phyloP scores from a whole-genome alignment of 1,140 invertebrate species.

The Streblospio benedicti region DNA sequence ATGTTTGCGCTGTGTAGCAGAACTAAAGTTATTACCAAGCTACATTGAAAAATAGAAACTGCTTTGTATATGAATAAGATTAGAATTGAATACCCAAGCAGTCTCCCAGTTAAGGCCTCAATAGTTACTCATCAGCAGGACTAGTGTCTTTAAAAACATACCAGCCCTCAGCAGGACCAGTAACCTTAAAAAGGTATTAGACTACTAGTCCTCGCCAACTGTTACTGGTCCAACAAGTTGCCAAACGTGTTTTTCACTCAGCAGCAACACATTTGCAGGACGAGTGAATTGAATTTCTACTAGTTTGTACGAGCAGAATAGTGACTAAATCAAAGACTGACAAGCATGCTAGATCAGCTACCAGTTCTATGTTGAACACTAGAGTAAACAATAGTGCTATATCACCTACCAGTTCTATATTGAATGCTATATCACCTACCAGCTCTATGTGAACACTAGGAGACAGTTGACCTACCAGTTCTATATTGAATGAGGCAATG shows the following conservation, averaged over 20 bases:
- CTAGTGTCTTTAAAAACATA: no score
- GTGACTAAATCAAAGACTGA: neutral
- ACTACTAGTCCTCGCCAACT: no score
- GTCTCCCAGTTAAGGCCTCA: no score
- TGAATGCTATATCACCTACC: constrained; percentile 27
- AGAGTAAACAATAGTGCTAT: neutral
- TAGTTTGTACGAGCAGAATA: neutral
- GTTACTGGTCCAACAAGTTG: no score
- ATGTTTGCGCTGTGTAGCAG: neutral
- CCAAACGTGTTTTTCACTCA: no score
- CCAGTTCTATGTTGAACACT: neutral
- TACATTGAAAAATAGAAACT: no score
- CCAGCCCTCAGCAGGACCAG: no score
- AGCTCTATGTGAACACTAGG: constrained; percentile 47
- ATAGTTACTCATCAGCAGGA: no score
- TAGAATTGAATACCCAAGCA: no score
- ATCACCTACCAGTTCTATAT: constrained; percentile 12
- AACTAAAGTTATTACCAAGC: neutral
- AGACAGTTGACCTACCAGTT: constrained; percentile 45
- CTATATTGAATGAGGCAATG: constrained; percentile 41
- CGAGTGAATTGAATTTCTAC: neutral
- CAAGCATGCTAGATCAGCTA: neutral
- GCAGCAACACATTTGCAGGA: no score
- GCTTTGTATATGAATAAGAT: no score
- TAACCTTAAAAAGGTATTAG: no score